These are phyloP conservation scores for Lasioglossum leucozonium DNA, from an alignment of 2,888 invertebrate genomes.

Conservation along the genomic window DNA sequence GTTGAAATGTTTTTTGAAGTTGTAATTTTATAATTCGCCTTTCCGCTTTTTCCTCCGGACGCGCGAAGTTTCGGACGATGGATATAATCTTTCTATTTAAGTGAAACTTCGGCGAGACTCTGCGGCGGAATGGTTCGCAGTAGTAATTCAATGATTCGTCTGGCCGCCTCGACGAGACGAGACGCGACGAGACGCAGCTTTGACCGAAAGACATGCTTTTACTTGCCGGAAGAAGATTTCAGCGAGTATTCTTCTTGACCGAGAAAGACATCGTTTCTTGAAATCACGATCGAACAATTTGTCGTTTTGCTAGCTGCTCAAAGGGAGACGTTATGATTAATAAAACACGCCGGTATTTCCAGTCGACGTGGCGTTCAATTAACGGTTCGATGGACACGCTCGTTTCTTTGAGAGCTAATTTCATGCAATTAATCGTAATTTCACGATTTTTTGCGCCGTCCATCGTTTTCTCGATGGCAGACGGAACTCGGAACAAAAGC, in stretches of 20 bases:
- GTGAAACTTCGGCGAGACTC: neutral
- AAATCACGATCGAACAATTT: neutral
- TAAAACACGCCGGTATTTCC: neutral
- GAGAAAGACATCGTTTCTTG: neutral
- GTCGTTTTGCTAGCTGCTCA: neutral
- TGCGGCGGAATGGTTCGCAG: constrained; percentile 1
- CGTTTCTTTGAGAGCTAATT: neutral
- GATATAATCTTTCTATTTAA: constrained; percentile 43
- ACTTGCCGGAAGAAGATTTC: neutral
- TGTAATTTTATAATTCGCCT: constrained; percentile 9
- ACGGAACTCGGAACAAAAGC: constrained; percentile 20
- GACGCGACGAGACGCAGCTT: neutral
- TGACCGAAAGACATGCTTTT: neutral
- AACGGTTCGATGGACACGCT: neutral
- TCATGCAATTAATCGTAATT: neutral
- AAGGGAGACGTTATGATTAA: neutral
- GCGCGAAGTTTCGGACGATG: constrained; percentile 36
- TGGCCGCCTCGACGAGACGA: neutral
- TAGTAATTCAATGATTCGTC: constrained; percentile 6
- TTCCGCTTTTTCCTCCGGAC: neutral
- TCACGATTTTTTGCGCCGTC: neutral
- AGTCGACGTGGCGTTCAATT: neutral
- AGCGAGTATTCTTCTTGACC: neutral
- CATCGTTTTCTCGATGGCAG: neutral
- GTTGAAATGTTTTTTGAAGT: neutral